These are phyloP conservation scores for Babyrousa celebensis DNA, from an alignment of 2,797 vertebrate species.

Conservation along the genomic window DNA sequence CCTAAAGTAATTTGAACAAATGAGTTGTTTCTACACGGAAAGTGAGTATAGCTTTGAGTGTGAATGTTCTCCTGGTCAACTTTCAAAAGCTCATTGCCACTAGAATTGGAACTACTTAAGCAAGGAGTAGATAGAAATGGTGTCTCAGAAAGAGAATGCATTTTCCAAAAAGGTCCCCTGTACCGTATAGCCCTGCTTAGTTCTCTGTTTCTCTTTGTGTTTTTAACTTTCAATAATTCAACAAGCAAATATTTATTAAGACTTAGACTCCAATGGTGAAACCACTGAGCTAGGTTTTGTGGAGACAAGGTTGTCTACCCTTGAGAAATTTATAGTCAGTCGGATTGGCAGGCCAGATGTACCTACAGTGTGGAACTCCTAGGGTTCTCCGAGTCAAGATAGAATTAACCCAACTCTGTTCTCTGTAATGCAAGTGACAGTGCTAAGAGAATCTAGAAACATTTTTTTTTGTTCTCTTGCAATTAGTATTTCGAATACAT, in stretches of 20 bases:
- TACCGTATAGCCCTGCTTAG: conserved; percentile 17
- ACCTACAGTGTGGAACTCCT: not conserved
- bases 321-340: conserved; percentile 24
- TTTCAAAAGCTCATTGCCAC: conserved; percentile 44
- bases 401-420: not conserved
- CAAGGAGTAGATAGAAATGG: not conserved
- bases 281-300: not conserved
- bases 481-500: not conserved
- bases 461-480: not conserved
- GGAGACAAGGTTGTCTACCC: not conserved
- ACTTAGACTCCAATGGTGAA: not conserved
- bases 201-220: conserved; percentile 37
- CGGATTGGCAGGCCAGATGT: not conserved
- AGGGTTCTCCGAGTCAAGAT: conserved; percentile 24
- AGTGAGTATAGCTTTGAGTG: not conserved
- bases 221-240: conserved; percentile 51
- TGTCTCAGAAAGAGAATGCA: not conserved
- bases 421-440: not conserved
- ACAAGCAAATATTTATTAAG: conserved; percentile 20
- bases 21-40: conserved; percentile 10
- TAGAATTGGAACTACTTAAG: not conserved
- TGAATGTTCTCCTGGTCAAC: conserved; percentile 27
- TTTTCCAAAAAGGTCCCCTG: not conserved
- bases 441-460: not conserved
- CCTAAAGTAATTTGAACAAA: conserved; percentile 16